Base-by-base conservation (phyloP, 2,888 invertebrate species). In the Doris montereyensis region DNA sequence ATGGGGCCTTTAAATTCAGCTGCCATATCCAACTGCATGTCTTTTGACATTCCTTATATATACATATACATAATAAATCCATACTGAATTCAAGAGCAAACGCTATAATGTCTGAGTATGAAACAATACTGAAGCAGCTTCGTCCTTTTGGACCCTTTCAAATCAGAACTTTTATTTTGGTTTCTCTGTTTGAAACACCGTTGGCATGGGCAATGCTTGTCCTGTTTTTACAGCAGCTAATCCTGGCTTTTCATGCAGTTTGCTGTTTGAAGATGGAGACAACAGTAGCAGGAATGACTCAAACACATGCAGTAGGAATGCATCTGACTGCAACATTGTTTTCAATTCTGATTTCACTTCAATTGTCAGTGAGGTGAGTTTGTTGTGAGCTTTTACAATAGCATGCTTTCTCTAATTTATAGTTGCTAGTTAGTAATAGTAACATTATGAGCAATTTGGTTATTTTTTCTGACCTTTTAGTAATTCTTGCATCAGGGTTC, bases 171-270 rank as follows among this genome's bases (percentile, higher is more conserved):
- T 90, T 90, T 72, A 52, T 90, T 3, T 78, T 90, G 5, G 88
- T 89, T 4, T 89, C 88, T 73, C 81, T 88, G 83, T 89, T 90
- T 84, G 90, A 90, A 80, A 87, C 88, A 0, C 89, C 90, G 0
- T 85, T 88, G 24, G 89, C 89, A 10, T 89, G 89, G 89, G 88
- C 88, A 8, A 89, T 90, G 88, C 81, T 90, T 35, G 83, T 89
- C 89, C 89, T 0, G 86, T 90, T 21, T 85, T 90, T 70, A 83
- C 87, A 1, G 85, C 86, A 70, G 86, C 85, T 35, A 85, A 81
- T 30, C 86, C 88, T 24, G 80, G 85, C 24, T 88, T 86, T 84
- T 80, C 74, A 17, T 89, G 89, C 78, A 41, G 8, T 62, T 8
- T 5, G 8, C 4, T 5, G 13, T 13, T 5, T 62, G 24, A 62